These are phyloP conservation scores for Mellivora capensis DNA, from an alignment of 2,113 vertebrate genomes.

Conservation along the genomic window DNA sequence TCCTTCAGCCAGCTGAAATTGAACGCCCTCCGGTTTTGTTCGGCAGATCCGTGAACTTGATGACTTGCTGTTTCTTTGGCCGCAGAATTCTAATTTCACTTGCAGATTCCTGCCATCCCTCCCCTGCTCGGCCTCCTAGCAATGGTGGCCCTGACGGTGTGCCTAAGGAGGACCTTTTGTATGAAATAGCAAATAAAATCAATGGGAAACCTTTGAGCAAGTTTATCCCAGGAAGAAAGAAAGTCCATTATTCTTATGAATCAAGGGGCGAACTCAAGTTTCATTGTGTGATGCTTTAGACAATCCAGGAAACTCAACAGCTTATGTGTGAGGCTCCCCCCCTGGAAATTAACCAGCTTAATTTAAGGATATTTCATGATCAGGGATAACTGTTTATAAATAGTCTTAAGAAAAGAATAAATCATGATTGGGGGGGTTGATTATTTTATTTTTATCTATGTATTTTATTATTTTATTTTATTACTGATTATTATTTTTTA, in stretches of 20 bases:
- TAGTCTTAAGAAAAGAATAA: background rate
- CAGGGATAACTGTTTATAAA: background rate
- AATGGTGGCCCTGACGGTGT: conserved; percentile 53
- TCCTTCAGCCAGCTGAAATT: conserved; percentile 52
- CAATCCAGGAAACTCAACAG: background rate
- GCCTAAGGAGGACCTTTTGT: conserved; percentile 70
- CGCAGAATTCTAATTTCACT: conserved; percentile 47
- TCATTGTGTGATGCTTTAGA: background rate
- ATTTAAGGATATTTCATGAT: background rate
- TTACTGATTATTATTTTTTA: background rate
- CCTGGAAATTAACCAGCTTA: background rate
- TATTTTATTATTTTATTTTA: background rate
- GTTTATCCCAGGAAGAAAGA: conserved; percentile 54
- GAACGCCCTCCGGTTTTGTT: conserved; percentile 62
- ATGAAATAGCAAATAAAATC: conserved; percentile 59
- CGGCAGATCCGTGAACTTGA: conserved; percentile 53
- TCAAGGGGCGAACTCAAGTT: conserved; percentile 60
- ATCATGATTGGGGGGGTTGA: background rate
- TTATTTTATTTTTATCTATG: background rate
- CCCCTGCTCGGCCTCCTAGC: conserved; percentile 47
- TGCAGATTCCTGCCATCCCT: conserved; percentile 9
- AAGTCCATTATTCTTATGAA: conserved; percentile 72
- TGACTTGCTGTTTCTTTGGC: conserved; percentile 58
- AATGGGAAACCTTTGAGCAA: conserved; percentile 55
- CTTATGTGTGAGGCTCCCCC: background rate